phyloP scores from a whole-genome alignment of 2,888 invertebrate genomes.

The Catocala nupta region DNA sequence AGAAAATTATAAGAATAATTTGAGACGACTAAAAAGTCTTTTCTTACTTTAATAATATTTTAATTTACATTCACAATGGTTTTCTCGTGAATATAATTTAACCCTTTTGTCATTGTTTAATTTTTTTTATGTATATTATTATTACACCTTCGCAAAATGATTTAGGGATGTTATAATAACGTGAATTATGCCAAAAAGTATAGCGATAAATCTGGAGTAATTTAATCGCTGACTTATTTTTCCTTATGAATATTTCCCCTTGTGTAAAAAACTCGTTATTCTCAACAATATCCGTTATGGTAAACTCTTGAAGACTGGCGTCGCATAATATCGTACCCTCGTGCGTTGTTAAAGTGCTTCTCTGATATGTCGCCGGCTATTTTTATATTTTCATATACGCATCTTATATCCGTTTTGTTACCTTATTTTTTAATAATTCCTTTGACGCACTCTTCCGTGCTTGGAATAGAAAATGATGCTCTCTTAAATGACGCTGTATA shows the following conservation, averaged over 20 bases:
- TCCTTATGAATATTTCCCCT: slow-evolving; percentile 33
- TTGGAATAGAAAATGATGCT: slow-evolving; percentile 3
- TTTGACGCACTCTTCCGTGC: slow-evolving; percentile 10
- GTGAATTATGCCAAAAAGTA: slow-evolving; percentile 10
- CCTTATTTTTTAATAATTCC: slow-evolving; percentile 26
- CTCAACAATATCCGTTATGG: slow-evolving; percentile 53
- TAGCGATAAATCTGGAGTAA: slow-evolving; percentile 30
- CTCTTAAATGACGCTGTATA: slow-evolving; percentile 1
- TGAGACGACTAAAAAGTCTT: slow-evolving; percentile 30
- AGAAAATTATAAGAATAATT: slow-evolving; percentile 56
- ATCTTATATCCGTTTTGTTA: slow-evolving; percentile 35
- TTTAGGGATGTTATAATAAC: not conserved
- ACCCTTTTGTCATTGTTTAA: not conserved
- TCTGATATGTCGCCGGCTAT: slow-evolving; percentile 32
- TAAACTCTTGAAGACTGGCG: slow-evolving; percentile 49
- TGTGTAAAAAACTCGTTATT: slow-evolving; percentile 53
- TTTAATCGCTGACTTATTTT: slow-evolving; percentile 43
- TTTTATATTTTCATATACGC: slow-evolving; percentile 34
- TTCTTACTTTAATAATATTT: slow-evolving; percentile 22
- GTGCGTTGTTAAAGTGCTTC: slow-evolving; percentile 45
- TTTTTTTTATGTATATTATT: not conserved
- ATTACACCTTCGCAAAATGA: not conserved
- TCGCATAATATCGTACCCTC: slow-evolving; percentile 45
- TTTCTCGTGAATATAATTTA: not conserved
- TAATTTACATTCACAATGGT: slow-evolving; percentile 3